These are phyloP conservation scores for Neomorphus geoffroyi DNA, from an alignment of 2,797 vertebrate genomes.

Conservation along the genomic window DNA sequence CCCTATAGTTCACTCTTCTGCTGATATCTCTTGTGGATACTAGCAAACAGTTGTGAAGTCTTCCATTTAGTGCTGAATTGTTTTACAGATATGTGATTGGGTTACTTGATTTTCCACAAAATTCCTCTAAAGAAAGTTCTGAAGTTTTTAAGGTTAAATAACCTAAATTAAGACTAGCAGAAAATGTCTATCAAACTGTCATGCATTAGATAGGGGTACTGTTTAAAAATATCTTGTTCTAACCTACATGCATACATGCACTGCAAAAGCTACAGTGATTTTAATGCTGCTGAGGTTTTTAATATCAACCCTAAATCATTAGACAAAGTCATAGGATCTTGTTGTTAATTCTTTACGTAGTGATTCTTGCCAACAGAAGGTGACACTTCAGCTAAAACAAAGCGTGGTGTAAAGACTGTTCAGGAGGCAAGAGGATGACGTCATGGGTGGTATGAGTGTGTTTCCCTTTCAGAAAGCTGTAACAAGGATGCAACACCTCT, in stretches of 20 bases:
- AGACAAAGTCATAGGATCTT: neutral
- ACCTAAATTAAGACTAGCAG: neutral
- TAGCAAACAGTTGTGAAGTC: neutral
- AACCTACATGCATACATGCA: neutral
- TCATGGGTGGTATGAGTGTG: neutral
- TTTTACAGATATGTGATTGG: neutral
- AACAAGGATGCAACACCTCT: neutral
- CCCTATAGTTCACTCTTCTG: neutral
- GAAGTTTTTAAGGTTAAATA: neutral
- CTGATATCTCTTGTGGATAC: neutral
- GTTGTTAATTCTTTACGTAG: neutral
- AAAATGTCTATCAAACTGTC: neutral
- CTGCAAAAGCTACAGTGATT: neutral
- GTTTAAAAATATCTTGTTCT: neutral
- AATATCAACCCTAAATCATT: neutral
- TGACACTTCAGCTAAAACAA: neutral
- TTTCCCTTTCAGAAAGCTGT: constrained; percentile 2
- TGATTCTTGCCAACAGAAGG: neutral
- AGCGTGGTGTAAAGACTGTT: neutral
- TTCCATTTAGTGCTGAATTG: neutral
- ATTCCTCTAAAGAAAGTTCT: neutral
- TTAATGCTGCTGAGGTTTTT: neutral
- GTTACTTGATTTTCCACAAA: neutral
- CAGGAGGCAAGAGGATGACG: neutral
- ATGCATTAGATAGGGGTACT: neutral